Base-by-base conservation (phyloP, 1,140 invertebrate species). In the Arctopsyche grandis region DNA sequence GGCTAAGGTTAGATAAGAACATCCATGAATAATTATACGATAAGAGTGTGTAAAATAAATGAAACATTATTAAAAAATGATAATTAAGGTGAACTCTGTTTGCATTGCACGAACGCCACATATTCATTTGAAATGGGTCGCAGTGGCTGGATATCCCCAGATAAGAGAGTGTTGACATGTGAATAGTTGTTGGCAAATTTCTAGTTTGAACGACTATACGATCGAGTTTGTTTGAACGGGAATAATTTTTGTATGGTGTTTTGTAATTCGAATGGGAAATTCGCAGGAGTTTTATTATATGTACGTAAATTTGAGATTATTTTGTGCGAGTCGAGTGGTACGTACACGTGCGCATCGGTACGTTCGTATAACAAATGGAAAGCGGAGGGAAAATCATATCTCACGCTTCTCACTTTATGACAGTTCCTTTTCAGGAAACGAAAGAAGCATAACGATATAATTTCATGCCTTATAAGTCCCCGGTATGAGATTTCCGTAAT, bases 381-480 rank as follows among this genome's bases (percentile, higher is more conserved):
- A 66, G 26, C 63, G 63, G 63, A 29, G 24, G 14, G 22, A 26
- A 29, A 66, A 66, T 66, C 21, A 66, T 66, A 66, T 66, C 63
- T 66, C 63, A 66, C 63, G 63, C 63, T 66, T 66, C 63, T 66
- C 24, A 66, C 21, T 66, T 66, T 66, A 66, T 66, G 63, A 66
- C 63, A 66, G 63, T 66, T 66, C 63, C 63, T 66, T 66, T 66
- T 66, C 63, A 66, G 22, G 24, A 66, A 66, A 79, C 69, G 73
- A 79, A 79, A 73, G 63, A 80, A 77, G 66, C 69, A 46, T 80
- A 77, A 80, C 69, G 66, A 80, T 60, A 80, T 80, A 80, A 80
- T 80, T 80, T 80, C 79, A 80, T 80, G 79, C 74, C 73, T 76
- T 77, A 80, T 80, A 77, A 80, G 56, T 63, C 52, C 52, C 19